These are phyloP conservation scores for Piaya cayana DNA, from an alignment of 2,113 vertebrate species.

Conservation along the genomic window DNA sequence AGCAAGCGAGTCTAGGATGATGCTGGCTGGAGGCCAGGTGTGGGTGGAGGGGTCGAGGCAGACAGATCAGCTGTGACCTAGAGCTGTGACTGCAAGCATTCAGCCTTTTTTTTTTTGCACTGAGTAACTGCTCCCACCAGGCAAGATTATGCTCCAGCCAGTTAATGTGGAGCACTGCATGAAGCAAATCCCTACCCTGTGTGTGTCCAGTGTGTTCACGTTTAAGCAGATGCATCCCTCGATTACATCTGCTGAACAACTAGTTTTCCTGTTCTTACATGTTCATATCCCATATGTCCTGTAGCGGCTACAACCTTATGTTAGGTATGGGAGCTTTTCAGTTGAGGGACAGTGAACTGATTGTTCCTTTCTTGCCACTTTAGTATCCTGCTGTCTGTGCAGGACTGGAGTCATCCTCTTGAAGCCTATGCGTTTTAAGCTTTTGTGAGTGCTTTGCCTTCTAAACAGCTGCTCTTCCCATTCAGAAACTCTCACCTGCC, in stretches of 20 bases:
- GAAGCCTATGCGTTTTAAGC: background rate
- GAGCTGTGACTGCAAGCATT: background rate
- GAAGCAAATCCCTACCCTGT: fast-evolving
- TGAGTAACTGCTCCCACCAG: background rate
- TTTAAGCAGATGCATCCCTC: background rate
- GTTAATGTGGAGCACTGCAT: background rate
- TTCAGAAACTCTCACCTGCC: background rate
- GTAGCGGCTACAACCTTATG: no score
- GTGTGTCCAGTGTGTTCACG: fast-evolving
- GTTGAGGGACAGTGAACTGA: background rate
- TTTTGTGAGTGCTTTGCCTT: background rate
- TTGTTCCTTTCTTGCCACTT: background rate
- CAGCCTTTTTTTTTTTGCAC: background rate
- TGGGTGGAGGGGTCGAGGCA: background rate
- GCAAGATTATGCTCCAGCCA: fast-evolving
- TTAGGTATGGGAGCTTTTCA: background rate
- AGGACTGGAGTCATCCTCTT: background rate
- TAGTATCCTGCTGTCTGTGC: background rate
- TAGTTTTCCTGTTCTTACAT: background rate
- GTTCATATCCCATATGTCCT: background rate
- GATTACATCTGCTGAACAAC: background rate
- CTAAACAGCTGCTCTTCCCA: background rate
- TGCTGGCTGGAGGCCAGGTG: background rate
- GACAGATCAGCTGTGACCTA: background rate
- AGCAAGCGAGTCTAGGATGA: no score